Percentiles rank a stretch among this genome's conserved stretches.
These are phyloP conservation scores for Ichneumon xanthorius DNA, from an alignment of 2,888 invertebrate genomes.

Conservation along the genomic window DNA sequence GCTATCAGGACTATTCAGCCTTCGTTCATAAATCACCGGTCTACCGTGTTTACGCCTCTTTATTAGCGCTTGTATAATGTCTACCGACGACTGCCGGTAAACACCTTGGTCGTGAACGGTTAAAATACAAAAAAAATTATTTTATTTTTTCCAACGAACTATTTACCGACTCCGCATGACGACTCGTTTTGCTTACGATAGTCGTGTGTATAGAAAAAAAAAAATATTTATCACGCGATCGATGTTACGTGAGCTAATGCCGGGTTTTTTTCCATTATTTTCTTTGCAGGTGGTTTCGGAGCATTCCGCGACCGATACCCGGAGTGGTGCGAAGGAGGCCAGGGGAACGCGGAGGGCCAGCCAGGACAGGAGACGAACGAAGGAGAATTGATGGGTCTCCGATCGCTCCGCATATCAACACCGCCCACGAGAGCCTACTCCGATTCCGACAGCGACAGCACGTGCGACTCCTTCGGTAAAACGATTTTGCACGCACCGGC, in stretches of 20 bases:
- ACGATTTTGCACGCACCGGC: constrained; percentile 10
- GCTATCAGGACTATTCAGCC: constrained; percentile 30
- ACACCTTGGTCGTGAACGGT: constrained; percentile 23
- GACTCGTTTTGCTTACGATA: neutral
- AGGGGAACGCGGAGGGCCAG: constrained; percentile 85
- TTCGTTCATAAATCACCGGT: constrained; percentile 45
- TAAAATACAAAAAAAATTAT: neutral
- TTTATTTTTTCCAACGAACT: constrained; percentile 20
- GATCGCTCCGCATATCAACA: constrained; percentile 91
- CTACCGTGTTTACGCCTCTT: constrained; percentile 17
- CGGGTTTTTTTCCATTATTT: constrained; percentile 72
- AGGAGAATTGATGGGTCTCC: constrained; percentile 88
- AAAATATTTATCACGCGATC: neutral
- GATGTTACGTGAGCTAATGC: neutral
- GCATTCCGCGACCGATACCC: constrained; percentile 94
- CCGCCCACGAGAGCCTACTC: constrained; percentile 90
- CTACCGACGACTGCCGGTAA: neutral
- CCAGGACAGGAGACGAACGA: constrained; percentile 84
- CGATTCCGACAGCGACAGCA: constrained; percentile 88
- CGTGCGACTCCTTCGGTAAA: constrained; percentile 83
- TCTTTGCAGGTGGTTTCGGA: constrained; percentile 92
- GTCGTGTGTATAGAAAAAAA: neutral
- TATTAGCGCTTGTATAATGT: constrained; percentile 36
- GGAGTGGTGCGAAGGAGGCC: constrained; percentile 95
- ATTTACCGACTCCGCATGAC: constrained; percentile 20